Percentiles rank a stretch among this genome's conserved stretches.
Evolutionary conservation across 2,797 vertebrate species (phyloP).

Genomic region (Xenopus petersii): DNA sequence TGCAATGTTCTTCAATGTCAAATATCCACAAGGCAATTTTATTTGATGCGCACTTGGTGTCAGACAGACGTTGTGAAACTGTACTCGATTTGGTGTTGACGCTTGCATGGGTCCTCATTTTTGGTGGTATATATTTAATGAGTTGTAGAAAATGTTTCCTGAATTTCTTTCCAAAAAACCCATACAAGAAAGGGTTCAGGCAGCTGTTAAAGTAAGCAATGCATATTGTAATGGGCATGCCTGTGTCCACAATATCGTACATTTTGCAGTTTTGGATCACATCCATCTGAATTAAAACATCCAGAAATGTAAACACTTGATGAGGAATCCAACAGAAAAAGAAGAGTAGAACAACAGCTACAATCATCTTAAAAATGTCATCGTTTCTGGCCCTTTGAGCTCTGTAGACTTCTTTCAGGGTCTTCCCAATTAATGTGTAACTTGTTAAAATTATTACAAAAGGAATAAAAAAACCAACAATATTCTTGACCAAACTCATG

Average conservation of each 20-base stretch:
- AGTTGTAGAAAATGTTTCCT: slow-evolving; percentile 89
- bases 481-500: slow-evolving; percentile 81
- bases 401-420: slow-evolving; percentile 74
- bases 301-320: slow-evolving; percentile 90
- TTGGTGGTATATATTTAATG: slow-evolving; percentile 73
- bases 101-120: slow-evolving; percentile 68
- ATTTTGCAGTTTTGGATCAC: slow-evolving; percentile 73
- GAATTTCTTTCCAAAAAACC: slow-evolving; percentile 91
- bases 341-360: slow-evolving; percentile 90
- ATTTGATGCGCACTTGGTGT: slow-evolving; percentile 68
- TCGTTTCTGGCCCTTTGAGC: slow-evolving; percentile 88
- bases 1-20: slow-evolving; percentile 27
- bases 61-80: slow-evolving; percentile 79
- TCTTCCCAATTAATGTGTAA: slow-evolving; percentile 87
- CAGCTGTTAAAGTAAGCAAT: slow-evolving; percentile 95
- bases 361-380: slow-evolving; percentile 90
- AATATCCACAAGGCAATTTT: slow-evolving; percentile 51
- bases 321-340: slow-evolving; percentile 95
- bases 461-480: slow-evolving; percentile 89
- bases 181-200: slow-evolving; percentile 90
- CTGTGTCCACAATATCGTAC: slow-evolving; percentile 87
- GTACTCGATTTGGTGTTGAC: slow-evolving; percentile 87
- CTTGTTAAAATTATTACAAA: slow-evolving; percentile 91
- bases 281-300: slow-evolving; percentile 78
- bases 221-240: slow-evolving; percentile 95